These are phyloP conservation scores for Craniophora ligustri DNA, from an alignment of 2,888 invertebrate species.

Conservation along the genomic window DNA sequence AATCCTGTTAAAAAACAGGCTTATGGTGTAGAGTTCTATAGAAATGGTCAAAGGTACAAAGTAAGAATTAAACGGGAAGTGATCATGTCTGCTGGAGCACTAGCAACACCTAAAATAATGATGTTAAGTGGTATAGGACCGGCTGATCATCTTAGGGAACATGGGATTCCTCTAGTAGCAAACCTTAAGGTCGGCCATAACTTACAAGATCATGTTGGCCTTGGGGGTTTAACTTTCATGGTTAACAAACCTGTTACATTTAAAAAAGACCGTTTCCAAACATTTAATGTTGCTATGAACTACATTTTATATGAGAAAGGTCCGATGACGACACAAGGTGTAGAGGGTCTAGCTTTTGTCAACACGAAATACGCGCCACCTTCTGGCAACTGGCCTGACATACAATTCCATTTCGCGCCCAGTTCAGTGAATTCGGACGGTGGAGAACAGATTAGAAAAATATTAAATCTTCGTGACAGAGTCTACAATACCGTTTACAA, in stretches of 20 bases:
- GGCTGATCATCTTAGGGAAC: conserved; percentile 91
- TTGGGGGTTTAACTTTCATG: conserved; percentile 95
- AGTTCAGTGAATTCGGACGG: conserved; percentile 95
- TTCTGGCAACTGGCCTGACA: conserved; percentile 93
- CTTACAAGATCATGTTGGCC: conserved; percentile 95
- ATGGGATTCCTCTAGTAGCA: conserved; percentile 92
- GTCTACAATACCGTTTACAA: conserved; percentile 96
- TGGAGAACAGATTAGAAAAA: conserved; percentile 93
- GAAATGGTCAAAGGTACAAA: conserved; percentile 90
- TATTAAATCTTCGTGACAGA: conserved; percentile 92
- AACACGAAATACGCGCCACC: conserved; percentile 95
- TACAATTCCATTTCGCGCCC: conserved; percentile 96
- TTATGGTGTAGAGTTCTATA: conserved; percentile 92
- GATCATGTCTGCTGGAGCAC: conserved; percentile 95
- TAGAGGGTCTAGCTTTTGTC: conserved; percentile 96
- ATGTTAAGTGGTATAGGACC: conserved; percentile 97
- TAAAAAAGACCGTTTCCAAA: conserved; percentile 93
- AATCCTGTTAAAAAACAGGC: conserved; percentile 91
- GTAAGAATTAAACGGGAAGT: conserved; percentile 94
- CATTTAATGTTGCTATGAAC: conserved; percentile 93
- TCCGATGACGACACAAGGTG: conserved; percentile 94
- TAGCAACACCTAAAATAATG: conserved; percentile 96
- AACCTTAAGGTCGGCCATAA: conserved; percentile 94
- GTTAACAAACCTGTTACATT: conserved; percentile 94
- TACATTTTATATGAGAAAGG: conserved; percentile 94